Base-by-base conservation (phyloP, 2,113 vertebrate genomes). In the Garra rufa region DNA sequence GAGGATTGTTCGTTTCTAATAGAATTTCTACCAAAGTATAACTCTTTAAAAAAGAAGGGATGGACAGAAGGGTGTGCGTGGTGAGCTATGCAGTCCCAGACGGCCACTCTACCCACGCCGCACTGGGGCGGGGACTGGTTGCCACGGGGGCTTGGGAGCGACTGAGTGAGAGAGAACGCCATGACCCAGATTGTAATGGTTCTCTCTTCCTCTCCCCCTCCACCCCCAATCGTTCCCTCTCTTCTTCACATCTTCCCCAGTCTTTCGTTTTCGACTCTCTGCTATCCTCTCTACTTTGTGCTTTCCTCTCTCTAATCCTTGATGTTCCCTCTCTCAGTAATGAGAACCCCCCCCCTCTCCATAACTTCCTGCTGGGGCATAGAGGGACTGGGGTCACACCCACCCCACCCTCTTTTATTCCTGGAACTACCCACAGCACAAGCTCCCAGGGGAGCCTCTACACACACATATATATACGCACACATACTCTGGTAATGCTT, bases 101-200 rank as follows among this genome's bases (percentile, higher is more conserved):
- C 81, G 77, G 87, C 86, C 85, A 73, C 67, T 83, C 83, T 90
- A 59, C 81, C 77, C 83, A 75, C 67, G n/a, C 44, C 46, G 76
- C 85, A 50, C 46, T 86, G 81, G 82, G 86, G 86, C 71, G 28
- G 78, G 74, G 84, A 82, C 76, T 75, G 50, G 41, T 80, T 80
- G 84, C 87, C 61, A 57, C 48, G 24, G 84, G 81, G 87, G 84
- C 75, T 74, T 85, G 84, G 30, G 84, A 82, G 81, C 84, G 85
- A 91, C 46, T 52, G 61, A 82, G 86, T 52, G 90, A 91, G 91
- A 90, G 86, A 78, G 59, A 87, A 90, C 75, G 89, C 88, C 84
- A 81, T 94, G 93, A 94, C 93, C 94, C 93, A 94, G 92, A 92
- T 95, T 94, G 89, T 88, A 85, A 55, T 70, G 80, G 80, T 82